A percentile compares a stretch with the other conserved stretches of the same genome.
phyloP scores from a whole-genome alignment of 2,888 invertebrate species.

The Mamestra brassicae region DNA sequence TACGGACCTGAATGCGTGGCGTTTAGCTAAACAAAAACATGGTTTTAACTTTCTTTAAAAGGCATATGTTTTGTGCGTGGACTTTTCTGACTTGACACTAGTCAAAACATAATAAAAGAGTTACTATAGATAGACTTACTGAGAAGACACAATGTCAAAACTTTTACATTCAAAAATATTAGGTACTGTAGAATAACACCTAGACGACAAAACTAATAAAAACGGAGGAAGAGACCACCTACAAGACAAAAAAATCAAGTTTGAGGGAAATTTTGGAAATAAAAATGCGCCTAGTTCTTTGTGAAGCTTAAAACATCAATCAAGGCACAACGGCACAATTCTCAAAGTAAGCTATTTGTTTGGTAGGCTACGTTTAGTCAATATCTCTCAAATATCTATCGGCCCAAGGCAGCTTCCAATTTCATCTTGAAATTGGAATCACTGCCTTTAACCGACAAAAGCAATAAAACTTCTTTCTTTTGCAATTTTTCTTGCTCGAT shows the following conservation, averaged over 20 bases:
- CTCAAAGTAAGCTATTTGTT: not conserved
- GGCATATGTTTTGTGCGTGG: constrained; percentile 59
- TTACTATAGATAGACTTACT: constrained; percentile 5
- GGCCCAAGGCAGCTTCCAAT: not conserved
- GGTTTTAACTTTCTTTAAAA: constrained; percentile 69
- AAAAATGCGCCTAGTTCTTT: too few relatives aligned
- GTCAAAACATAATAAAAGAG: constrained; percentile 27
- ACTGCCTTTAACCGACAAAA: not conserved
- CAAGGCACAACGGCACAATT: too few relatives aligned
- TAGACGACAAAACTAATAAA: not conserved
- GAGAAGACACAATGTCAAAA: not conserved
- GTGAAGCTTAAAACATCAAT: too few relatives aligned
- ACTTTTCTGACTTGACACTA: constrained; percentile 33
- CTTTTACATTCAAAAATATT: not conserved
- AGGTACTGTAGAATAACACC: not conserved
- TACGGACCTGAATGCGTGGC: constrained; percentile 38
- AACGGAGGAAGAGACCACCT: not conserved
- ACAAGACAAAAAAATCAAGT: not conserved
- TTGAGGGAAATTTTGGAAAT: not conserved
- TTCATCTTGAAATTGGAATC: not conserved
- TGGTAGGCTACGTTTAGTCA: not conserved
- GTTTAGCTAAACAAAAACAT: constrained; percentile 61
- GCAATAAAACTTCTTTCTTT: not conserved
- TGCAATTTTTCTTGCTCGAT: not conserved
- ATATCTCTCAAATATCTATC: not conserved